Evolutionary conservation across 2,888 invertebrate genomes (phyloP).

Genomic region (Amphipyra tragopoginis): DNA sequence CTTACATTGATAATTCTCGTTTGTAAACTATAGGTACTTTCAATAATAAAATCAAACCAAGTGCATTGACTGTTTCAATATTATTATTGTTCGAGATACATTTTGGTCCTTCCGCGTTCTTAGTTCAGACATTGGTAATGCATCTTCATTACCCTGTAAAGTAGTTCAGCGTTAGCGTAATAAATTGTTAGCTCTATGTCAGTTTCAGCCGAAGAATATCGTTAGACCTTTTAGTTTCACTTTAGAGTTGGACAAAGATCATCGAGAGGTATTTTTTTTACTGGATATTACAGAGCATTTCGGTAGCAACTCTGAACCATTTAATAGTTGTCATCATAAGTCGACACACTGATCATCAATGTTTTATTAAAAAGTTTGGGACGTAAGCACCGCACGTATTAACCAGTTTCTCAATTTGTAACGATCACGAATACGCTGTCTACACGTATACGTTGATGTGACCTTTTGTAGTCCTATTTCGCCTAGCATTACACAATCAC

Average conservation of each 20-base stretch:
- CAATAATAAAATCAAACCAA: slow-evolving; percentile 14
- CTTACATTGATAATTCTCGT: not conserved
- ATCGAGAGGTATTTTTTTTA: not conserved
- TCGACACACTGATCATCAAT: slow-evolving; percentile 15
- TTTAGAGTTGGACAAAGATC: not conserved
- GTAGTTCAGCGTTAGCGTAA: slow-evolving; percentile 7
- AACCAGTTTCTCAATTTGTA: slow-evolving; percentile 63
- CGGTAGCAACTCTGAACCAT: too few relatives aligned
- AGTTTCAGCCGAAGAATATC: not conserved
- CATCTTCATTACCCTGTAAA: slow-evolving; percentile 28
- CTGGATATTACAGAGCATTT: not conserved
- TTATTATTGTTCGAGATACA: slow-evolving; percentile 1
- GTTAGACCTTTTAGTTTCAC: slow-evolving; percentile 1
- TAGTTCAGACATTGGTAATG: slow-evolving; percentile 3
- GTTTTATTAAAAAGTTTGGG: slow-evolving; percentile 28
- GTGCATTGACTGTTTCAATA: slow-evolving; percentile 1
- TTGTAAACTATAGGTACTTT: not conserved
- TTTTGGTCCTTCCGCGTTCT: slow-evolving; percentile 31
- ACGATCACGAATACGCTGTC: slow-evolving; percentile 56
- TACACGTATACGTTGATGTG: slow-evolving; percentile 58
- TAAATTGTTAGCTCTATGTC: slow-evolving; percentile 26
- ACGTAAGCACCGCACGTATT: slow-evolving; percentile 55
- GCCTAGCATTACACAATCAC: slow-evolving; percentile 61
- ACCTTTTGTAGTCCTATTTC: slow-evolving; percentile 67
- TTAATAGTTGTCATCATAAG: too few relatives aligned